Evolutionary conservation across 2,797 vertebrate genomes (phyloP).

Genomic region (Sebastes reedi): DNA sequence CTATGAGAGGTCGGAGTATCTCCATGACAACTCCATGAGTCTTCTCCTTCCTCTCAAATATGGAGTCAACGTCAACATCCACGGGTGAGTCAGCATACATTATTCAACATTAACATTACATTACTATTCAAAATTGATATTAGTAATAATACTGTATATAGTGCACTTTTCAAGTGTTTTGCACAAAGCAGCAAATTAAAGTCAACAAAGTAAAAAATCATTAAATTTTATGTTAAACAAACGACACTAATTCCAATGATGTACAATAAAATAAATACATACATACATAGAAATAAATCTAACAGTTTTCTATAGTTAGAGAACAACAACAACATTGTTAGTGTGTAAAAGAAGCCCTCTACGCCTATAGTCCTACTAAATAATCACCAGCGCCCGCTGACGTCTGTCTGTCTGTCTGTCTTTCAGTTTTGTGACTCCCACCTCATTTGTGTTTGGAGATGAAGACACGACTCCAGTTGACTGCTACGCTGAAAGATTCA

Average conservation of each 20-base stretch:
- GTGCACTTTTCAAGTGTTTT: background rate
- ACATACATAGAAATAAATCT: background rate
- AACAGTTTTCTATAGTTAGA: background rate
- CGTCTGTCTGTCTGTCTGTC: constrained; percentile 1
- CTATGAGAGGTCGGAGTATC: constrained; percentile 78
- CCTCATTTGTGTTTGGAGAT: constrained; percentile 89
- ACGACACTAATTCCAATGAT: background rate
- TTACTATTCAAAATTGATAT: background rate
- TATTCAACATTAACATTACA: too few species aligned
- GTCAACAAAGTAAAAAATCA: background rate
- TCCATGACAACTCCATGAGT: constrained; percentile 80
- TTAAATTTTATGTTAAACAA: background rate
- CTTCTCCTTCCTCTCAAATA: constrained; percentile 88
- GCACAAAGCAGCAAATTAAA: background rate
- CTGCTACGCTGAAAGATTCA: constrained; percentile 88
- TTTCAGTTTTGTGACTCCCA: constrained; percentile 84
- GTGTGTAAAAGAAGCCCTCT: background rate
- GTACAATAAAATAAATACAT: background rate
- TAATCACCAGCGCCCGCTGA: background rate
- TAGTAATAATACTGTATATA: background rate
- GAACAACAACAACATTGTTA: background rate
- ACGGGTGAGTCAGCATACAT: constrained; percentile 83
- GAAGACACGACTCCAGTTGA: constrained; percentile 68
- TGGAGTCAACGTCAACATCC: constrained; percentile 84
- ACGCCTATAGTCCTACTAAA: too few species aligned